Percentiles rank a stretch among this genome's conserved stretches.
phyloP scores from a whole-genome alignment of 1,140 invertebrate genomes.

The Artemia franciscana region DNA sequence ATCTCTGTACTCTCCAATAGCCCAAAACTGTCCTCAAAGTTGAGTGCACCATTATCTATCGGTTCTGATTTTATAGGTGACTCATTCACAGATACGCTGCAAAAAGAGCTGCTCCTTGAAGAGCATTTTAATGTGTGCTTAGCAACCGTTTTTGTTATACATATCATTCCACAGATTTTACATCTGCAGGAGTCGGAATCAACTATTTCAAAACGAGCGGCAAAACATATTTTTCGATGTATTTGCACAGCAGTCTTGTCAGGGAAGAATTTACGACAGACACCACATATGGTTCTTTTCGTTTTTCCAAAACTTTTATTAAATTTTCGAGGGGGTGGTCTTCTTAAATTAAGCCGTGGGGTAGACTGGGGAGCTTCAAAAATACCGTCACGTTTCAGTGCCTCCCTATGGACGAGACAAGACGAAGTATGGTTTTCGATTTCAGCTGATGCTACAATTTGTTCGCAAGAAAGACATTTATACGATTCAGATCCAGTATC shows the following conservation, averaged over 20 bases:
- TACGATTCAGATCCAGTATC: neutral
- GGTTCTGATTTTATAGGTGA: too few relatives aligned
- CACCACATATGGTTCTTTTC: neutral
- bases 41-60: too few relatives aligned
- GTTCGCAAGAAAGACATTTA: neutral
- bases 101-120: too few relatives aligned
- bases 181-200: too few relatives aligned
- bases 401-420: neutral
- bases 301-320: neutral
- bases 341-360: neutral
- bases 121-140: too few relatives aligned
- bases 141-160: too few relatives aligned
- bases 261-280: neutral
- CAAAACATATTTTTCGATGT: too few relatives aligned
- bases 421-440: neutral
- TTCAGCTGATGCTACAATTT: neutral
- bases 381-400: neutral
- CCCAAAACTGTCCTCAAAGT: too few relatives aligned
- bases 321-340: neutral
- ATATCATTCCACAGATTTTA: too few relatives aligned
- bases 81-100: too few relatives aligned
- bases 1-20: too few relatives aligned
- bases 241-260: neutral
- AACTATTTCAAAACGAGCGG: too few relatives aligned
- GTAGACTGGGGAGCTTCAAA: neutral